Conservation (phyloP, 1,140 invertebrate genomes). For the Kradibia gibbosae region DNA sequence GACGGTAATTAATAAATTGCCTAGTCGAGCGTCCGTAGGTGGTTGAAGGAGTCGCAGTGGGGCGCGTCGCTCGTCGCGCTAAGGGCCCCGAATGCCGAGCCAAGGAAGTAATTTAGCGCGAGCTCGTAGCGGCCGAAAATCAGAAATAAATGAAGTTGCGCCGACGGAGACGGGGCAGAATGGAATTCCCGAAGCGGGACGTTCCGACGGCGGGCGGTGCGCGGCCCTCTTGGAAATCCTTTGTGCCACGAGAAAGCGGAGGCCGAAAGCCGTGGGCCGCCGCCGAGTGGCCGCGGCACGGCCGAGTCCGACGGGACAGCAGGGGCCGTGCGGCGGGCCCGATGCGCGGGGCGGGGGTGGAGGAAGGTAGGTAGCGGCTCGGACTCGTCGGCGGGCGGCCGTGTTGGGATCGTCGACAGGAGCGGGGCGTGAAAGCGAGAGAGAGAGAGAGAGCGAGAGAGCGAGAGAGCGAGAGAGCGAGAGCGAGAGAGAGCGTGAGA, state of each 20-base stretch:
- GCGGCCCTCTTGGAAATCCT: slow-evolving; percentile 31
- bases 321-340: neutral
- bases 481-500: neutral
- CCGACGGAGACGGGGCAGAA: neutral
- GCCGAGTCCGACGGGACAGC: neutral
- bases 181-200: slow-evolving; percentile 1
- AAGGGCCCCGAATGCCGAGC: neutral
- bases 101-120: too few species aligned
- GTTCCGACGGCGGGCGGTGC: neutral
- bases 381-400: neutral
- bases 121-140: neutral
- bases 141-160: neutral
- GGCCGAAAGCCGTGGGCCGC: neutral
- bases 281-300: neutral
- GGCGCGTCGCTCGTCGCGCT: neutral
- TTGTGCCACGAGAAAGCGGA: neutral
- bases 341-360: too few species aligned
- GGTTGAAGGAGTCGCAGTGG: neutral
- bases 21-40: neutral
- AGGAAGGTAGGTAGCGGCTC: too few species aligned
- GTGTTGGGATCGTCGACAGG: slow-evolving; percentile 46
- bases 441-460: neutral
- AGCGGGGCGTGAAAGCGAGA: slow-evolving; percentile 51
- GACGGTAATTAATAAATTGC: slow-evolving; percentile 11
- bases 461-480: neutral